These are phyloP conservation scores for Dendrolimus punctatus DNA, from an alignment of 1,140 invertebrate species.

Conservation along the genomic window DNA sequence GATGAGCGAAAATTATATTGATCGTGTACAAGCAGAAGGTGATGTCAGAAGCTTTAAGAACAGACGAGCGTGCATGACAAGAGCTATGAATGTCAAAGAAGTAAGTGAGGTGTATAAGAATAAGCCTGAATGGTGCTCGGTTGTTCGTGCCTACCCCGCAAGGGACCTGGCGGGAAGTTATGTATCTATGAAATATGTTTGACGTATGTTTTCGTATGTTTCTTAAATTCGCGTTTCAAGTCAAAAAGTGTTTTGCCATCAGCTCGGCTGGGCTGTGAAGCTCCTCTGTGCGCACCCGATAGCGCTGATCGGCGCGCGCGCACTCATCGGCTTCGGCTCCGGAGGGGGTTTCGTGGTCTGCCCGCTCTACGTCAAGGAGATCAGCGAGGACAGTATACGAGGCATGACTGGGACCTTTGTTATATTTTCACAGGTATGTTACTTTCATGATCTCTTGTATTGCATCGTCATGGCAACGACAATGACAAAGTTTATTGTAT, in stretches of 20 bases:
- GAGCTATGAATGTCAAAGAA: no score
- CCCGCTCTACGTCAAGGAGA: constrained; percentile 60
- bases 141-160: no score
- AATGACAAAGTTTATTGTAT: background rate
- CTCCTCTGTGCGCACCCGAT: constrained; percentile 41
- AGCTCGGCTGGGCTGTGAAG: constrained; percentile 60
- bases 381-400: constrained; percentile 57
- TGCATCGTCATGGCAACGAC: background rate
- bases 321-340: constrained; percentile 54
- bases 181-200: no score
- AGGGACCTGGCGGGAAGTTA: no score
- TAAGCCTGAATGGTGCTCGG: no score
- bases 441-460: background rate
- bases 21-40: no score
- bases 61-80: no score
- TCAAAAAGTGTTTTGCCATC: constrained; percentile 4
- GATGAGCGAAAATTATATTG: no score
- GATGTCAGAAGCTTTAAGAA: no score
- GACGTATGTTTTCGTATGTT: no score
- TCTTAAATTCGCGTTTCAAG: background rate
- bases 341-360: constrained; percentile 57
- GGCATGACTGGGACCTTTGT: constrained; percentile 63
- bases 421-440: constrained; percentile 55
- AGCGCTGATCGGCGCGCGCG: constrained; percentile 47
- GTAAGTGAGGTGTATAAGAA: no score